A percentile compares a stretch with the other conserved stretches of the same genome.
phyloP scores from a whole-genome alignment of 2,888 invertebrate species.

The Eupeodes latifasciatus region DNA sequence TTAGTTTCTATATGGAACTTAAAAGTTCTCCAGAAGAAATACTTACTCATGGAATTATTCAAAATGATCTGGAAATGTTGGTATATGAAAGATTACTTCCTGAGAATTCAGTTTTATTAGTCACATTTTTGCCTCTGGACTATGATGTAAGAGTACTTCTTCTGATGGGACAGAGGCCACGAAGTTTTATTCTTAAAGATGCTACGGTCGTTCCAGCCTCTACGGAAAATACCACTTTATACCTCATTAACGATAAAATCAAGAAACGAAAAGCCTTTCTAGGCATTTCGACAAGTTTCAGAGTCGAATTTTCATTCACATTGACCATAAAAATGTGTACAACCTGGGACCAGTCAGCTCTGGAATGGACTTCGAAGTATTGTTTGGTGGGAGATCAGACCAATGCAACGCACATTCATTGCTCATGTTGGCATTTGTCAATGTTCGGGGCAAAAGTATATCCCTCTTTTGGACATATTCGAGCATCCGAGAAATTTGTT shows the following conservation, averaged over 20 bases:
- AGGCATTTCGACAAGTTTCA: conserved; percentile 55
- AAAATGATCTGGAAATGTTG: conserved; percentile 74
- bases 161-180: conserved; percentile 64
- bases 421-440: conserved; percentile 77
- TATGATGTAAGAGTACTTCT: conserved; percentile 71
- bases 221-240: conserved; percentile 3
- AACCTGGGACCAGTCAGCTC: conserved; percentile 64
- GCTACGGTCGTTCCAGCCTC: conserved; percentile 4
- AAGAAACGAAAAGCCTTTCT: conserved; percentile 51
- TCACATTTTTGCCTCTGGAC: conserved; percentile 64
- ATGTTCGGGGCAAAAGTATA: conserved; percentile 74
- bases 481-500: conserved; percentile 36
- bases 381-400: conserved; percentile 70
- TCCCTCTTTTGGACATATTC: conserved; percentile 20
- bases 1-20: conserved; percentile 66
- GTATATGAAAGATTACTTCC: conserved; percentile 75
- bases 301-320: conserved; percentile 64
- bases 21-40: neutral
- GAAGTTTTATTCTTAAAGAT: conserved; percentile 69
- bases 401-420: conserved; percentile 57
- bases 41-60: conserved; percentile 59
- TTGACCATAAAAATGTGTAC: conserved; percentile 68
- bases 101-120: conserved; percentile 71
- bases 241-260: conserved; percentile 29
- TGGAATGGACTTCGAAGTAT: conserved; percentile 73